Percentiles rank a stretch among this genome's conserved stretches.
These are phyloP conservation scores for Botia almorhae DNA, from an alignment of 2,797 vertebrate species.

Conservation along the genomic window DNA sequence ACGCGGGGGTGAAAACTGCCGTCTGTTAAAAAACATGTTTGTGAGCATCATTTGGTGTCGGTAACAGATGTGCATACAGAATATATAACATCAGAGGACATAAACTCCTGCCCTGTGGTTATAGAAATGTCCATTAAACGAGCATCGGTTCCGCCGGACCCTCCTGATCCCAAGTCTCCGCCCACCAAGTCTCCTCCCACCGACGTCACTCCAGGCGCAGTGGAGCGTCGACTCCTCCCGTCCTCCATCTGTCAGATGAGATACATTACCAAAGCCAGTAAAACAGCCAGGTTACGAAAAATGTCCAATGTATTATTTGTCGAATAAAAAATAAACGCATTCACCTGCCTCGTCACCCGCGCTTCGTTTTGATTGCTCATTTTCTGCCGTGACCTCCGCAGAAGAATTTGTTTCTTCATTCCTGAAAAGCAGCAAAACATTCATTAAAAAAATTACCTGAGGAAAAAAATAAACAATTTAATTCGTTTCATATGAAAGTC, in stretches of 20 bases:
- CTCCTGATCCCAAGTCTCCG: conserved; percentile 69
- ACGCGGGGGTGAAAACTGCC: conserved; percentile 90
- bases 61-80: background rate
- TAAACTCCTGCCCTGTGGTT: conserved; percentile 86
- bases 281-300: no score
- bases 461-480: background rate
- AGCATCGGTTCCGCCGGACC: conserved; percentile 90
- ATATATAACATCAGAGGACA: background rate
- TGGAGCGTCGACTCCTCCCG: conserved; percentile 81
- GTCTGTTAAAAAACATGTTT: conserved; percentile 76
- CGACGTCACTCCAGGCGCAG: conserved; percentile 90
- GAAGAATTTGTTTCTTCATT: conserved; percentile 71
- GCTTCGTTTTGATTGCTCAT: conserved; percentile 57
- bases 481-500: background rate
- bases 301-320: no score
- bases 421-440: background rate
- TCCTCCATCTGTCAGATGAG: conserved; percentile 59
- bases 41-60: background rate
- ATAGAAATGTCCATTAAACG: conserved; percentile 97
- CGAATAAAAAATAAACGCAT: no score
- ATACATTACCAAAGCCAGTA: background rate
- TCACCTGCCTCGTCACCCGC: conserved; percentile 63
- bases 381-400: conserved; percentile 79
- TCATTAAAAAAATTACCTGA: background rate
- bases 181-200: conserved; percentile 81